Evolutionary conservation across 2,888 invertebrate species (phyloP), one percentile per base, ranked within the genome.

Genomic region (Phengaris arion): DNA sequence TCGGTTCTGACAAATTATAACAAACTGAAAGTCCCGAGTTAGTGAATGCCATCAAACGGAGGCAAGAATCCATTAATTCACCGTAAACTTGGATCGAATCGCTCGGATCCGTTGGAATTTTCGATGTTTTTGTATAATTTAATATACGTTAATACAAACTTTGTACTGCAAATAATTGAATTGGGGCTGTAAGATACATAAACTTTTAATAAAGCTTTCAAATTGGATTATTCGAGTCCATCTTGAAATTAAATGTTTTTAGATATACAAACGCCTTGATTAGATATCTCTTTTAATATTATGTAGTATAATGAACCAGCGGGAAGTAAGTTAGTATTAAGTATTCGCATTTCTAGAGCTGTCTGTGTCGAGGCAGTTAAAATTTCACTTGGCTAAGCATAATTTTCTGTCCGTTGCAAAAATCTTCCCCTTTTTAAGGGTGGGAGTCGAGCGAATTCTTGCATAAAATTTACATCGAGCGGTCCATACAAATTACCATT

Each of bases 401-500:
- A 91, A 93, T 90, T 92, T 91, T 92, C 89, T 91, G 92, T 92
- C 90, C 90, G 91, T 89, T 89, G 91, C 92, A 92, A 92, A 92
- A 92, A 91, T 92, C 88, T 91, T 90, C 91, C 91, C 89, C 83
- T 88, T 84, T 91, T 90, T 87, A 88, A 89, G 87, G 87, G 88
- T 88, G 89, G 89, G 90, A 87, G 87, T 83, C 87, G 88, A 86
- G 89, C 88, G 89, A 91, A 92, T 92, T 92, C 92, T 92, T 92
- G 92, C 92, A 93, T 93, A 93, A 93, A 93, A 92, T 92, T 91
- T 92, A 92, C 93, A 93, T 93, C 92, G 92, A 89, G 92, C 91
- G 93, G 92, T 92, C 91, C 91, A 93, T 92, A 93, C 92, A 93
- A 93, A 93, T 93, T 92, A 92, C 91, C 92, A 92, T 93, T 92